phyloP scores from a whole-genome alignment of 2,888 invertebrate genomes.

The Emmelina monodactyla region DNA sequence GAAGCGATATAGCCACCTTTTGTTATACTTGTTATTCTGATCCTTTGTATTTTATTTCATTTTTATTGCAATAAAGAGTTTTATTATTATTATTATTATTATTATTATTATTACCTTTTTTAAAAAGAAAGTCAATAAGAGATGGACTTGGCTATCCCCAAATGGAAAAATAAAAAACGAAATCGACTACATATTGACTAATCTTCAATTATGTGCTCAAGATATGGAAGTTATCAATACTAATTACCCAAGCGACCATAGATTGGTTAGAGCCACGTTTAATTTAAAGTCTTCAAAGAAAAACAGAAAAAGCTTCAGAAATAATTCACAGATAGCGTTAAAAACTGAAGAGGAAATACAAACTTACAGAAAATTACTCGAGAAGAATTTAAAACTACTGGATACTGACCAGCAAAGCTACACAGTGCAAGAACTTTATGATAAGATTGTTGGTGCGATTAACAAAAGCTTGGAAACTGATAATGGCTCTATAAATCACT shows the following conservation, averaged over 20 bases:
- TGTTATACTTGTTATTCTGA: too few relatives aligned
- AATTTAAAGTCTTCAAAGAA: background rate
- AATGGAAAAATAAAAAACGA: constrained; percentile 5
- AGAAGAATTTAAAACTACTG: background rate
- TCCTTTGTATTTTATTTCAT: too few relatives aligned
- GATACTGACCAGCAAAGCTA: background rate
- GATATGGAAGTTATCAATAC: background rate
- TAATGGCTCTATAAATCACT: background rate
- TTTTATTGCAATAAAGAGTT: too few relatives aligned
- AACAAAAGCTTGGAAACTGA: background rate
- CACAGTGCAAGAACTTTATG: background rate
- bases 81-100: too few relatives aligned
- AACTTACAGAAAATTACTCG: background rate
- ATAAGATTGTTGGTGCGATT: background rate
- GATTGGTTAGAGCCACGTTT: background rate
- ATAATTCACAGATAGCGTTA: background rate
- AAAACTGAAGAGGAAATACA: background rate
- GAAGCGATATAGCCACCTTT: too few relatives aligned
- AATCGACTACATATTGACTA: constrained; percentile 9
- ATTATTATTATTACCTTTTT: constrained; percentile 7
- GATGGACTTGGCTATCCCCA: constrained; percentile 9
- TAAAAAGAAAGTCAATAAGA: constrained; percentile 1
- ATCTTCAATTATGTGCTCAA: background rate
- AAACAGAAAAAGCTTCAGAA: background rate
- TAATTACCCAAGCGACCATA: background rate